Conservation (phyloP, 2,888 invertebrate species). For the Rugalucina vietnamica region DNA sequence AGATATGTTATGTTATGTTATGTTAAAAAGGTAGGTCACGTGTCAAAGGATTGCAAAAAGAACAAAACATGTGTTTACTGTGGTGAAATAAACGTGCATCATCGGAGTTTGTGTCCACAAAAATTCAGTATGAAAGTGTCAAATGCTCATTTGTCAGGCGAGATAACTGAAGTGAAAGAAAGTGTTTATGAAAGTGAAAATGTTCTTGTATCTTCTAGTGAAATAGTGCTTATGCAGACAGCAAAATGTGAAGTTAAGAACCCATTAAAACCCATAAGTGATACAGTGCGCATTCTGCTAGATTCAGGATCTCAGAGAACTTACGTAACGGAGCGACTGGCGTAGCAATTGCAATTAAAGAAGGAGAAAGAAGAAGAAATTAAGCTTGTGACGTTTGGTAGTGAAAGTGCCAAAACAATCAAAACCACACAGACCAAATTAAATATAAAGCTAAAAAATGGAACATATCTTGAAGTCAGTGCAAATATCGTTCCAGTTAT, state of each 20-base stretch:
- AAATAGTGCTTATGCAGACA: conserved; percentile 34
- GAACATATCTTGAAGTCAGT: background rate
- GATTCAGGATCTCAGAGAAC: conserved; percentile 38
- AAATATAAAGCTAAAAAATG: conserved; percentile 9
- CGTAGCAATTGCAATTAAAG: background rate
- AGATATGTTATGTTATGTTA: too few species aligned
- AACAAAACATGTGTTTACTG: background rate
- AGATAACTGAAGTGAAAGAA: background rate
- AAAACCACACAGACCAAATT: conserved; percentile 2
- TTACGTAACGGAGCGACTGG: conserved; percentile 19
- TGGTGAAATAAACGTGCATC: background rate
- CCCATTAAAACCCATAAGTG: background rate
- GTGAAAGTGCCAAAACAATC: background rate
- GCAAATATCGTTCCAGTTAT: conserved; percentile 20
- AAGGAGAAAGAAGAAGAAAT: background rate
- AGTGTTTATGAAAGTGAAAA: background rate
- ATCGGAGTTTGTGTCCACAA: background rate
- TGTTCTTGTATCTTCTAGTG: conserved; percentile 30
- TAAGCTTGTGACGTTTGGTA: conserved; percentile 6
- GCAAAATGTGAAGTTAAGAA: conserved; percentile 13
- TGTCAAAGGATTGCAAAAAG: background rate
- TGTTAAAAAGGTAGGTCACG: background rate
- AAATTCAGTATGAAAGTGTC: background rate
- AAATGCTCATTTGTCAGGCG: background rate
- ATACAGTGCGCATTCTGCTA: background rate